Evolutionary conservation across 1,140 invertebrate species (phyloP), one percentile per base, ranked within the genome.

Genomic region (Scylla paramamosain): DNA sequence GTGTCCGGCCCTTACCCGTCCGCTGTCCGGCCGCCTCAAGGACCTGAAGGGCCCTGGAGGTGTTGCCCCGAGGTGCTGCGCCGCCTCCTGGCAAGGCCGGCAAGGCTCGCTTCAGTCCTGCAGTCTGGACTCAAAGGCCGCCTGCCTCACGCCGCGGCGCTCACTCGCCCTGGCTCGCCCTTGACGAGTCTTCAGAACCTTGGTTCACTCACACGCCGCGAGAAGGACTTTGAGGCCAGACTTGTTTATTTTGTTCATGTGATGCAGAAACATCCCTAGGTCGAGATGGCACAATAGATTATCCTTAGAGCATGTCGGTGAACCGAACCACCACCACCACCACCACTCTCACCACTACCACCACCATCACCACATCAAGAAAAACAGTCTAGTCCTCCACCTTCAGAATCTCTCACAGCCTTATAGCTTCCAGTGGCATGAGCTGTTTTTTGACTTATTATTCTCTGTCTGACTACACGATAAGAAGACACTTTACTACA

Each of bases 181-280:
- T 59, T 59, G 52, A 59, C 3, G 52, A 59, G 52, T 8, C 16
- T 59, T 39, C 39, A 39, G 39, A 59, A 59, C 52, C 52, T 59
- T 59, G 52, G 12, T 20, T 59, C 52, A 59, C 52, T 14, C 52
- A 59, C 52, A 59, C 52, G 52, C 52, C 16, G 52, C 52, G 12
- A 59, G 52, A 59, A 20, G 52, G 89, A 91, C 89, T 77, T 77
- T 95, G 94, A 95, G 59, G 91, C 94, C 88, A 95, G 94, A 95
- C 90, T 91, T 59, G 83, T 14, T 39, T 31, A 48, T 45, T 83
- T 95, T 95, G 94, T 91, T 95, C 94, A 95, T 87, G 88, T 31
- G 52, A 95, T 95, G 94, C 94, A 92, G 94, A 91, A 95, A 95
- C 94, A 95, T 95, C 94, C 39, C 20, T 29, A 32, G 46, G 52